Evolutionary conservation across 2,888 invertebrate species (phyloP).

Genomic region (Scaptomyza polygonia): DNA sequence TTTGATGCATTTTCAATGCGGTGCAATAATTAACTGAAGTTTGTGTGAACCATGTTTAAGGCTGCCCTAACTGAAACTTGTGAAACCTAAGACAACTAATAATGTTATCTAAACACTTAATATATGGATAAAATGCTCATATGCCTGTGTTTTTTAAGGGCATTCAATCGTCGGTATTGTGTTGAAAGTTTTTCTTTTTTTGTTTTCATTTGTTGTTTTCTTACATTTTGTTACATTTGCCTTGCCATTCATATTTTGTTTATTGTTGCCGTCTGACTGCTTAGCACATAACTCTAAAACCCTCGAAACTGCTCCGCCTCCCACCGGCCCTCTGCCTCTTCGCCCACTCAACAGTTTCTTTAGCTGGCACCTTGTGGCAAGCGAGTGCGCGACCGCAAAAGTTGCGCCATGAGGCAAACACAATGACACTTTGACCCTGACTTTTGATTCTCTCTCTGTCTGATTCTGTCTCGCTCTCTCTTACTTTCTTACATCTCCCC

Average conservation of each 20-base stretch:
- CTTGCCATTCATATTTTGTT: constrained; percentile 74
- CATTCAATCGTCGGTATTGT: constrained; percentile 7
- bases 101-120: background rate
- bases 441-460: constrained; percentile 55
- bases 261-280: constrained; percentile 55
- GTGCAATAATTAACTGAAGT: too few species aligned
- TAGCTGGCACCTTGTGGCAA: background rate
- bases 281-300: background rate
- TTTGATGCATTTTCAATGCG: constrained; percentile 5
- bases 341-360: background rate
- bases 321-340: background rate
- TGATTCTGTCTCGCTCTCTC: background rate
- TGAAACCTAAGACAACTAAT: background rate
- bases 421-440: constrained; percentile 76
- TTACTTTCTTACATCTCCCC: constrained; percentile 1
- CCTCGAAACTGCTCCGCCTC: too few species aligned
- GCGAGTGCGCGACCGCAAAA: constrained; percentile 32
- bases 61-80: too few species aligned
- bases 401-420: constrained; percentile 58
- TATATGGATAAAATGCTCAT: background rate
- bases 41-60: too few species aligned
- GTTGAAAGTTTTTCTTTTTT: background rate
- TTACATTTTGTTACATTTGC: constrained; percentile 70
- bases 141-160: constrained; percentile 1
- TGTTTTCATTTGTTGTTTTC: constrained; percentile 39